Percentiles rank a stretch among this genome's conserved stretches.
These are phyloP conservation scores for Gerris lacustris DNA, from an alignment of 2,888 invertebrate species.

Conservation along the genomic window DNA sequence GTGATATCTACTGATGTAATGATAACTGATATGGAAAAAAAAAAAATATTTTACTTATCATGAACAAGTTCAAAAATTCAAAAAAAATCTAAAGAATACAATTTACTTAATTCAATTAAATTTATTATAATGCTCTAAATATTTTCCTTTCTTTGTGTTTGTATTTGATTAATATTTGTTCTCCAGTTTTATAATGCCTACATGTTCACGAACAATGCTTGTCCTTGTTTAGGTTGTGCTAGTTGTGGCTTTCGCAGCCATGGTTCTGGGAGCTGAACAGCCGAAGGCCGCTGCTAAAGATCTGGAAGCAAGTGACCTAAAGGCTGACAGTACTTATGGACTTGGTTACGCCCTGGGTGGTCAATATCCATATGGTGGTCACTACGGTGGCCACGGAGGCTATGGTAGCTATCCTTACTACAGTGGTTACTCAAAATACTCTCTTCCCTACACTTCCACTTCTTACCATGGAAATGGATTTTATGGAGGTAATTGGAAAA, in stretches of 20 bases:
- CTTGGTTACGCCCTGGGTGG: not conserved
- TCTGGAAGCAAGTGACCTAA: not conserved
- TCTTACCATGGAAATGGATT: conserved; percentile 1
- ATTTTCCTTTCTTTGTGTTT: too few species aligned
- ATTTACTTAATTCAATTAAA: too few species aligned
- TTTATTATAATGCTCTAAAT: too few species aligned
- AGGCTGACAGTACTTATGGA: not conserved
- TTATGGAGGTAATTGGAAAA: not conserved
- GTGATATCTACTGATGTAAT: too few species aligned
- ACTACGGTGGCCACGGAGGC: not conserved
- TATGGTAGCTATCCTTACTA: not conserved
- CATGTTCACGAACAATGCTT: too few species aligned
- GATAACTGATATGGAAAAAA: too few species aligned
- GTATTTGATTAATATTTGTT: too few species aligned
- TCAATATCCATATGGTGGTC: not conserved
- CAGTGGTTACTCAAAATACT: not conserved
- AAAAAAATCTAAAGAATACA: too few species aligned
- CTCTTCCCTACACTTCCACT: not conserved
- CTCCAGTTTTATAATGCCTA: too few species aligned
- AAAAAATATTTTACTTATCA: too few species aligned
- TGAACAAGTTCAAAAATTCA: too few species aligned
- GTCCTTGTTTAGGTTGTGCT: not conserved
- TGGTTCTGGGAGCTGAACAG: not conserved
- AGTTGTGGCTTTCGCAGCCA: not conserved
- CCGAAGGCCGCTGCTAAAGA: not conserved